Conservation (phyloP, 30 jellyfish, hydroid and myxozoan genomes). For the Hydractinia echinata region DNA sequence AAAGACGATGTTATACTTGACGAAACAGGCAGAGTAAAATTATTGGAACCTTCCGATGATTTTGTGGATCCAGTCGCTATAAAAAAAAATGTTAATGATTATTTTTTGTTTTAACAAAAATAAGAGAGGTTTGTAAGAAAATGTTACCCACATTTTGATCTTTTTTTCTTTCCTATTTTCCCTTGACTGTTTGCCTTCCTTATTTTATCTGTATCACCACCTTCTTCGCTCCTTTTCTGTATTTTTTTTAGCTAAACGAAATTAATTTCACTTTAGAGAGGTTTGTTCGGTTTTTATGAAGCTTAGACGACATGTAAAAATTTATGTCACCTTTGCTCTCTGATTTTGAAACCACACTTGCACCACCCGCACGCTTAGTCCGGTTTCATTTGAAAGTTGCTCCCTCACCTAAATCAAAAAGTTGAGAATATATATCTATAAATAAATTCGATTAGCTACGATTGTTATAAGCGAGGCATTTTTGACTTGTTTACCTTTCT, state of each 20-base stretch:
- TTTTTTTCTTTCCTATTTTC: slow-evolving; percentile 1
- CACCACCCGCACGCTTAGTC: slow-evolving; percentile 92
- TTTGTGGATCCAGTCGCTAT: not conserved
- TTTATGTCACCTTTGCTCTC: slow-evolving; percentile 82
- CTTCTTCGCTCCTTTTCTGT: slow-evolving; percentile 18
- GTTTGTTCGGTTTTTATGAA: no score
- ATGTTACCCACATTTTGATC: slow-evolving; percentile 6
- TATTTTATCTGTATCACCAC: not conserved
- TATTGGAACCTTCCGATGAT: not conserved
- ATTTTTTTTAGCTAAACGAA: slow-evolving; percentile 24
- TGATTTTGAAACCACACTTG: slow-evolving; percentile 98
- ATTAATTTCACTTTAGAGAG: not conserved
- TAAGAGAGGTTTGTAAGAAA: not conserved
- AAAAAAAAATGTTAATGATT: not conserved
- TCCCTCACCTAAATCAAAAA: slow-evolving; percentile 65
- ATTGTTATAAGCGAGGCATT: no score
- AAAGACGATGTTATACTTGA: not conserved
- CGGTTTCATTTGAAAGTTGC: slow-evolving; percentile 84
- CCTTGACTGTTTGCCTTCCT: slow-evolving; percentile 6
- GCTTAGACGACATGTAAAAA: not conserved
- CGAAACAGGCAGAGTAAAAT: not conserved
- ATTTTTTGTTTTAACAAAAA: not conserved
- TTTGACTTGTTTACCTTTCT: slow-evolving; percentile 52
- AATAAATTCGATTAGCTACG: no score
- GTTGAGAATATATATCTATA: not conserved